A percentile compares a stretch with the other conserved stretches of the same genome.
phyloP scores from a whole-genome alignment of 2,888 invertebrate genomes.

The Hymenopus coronatus region DNA sequence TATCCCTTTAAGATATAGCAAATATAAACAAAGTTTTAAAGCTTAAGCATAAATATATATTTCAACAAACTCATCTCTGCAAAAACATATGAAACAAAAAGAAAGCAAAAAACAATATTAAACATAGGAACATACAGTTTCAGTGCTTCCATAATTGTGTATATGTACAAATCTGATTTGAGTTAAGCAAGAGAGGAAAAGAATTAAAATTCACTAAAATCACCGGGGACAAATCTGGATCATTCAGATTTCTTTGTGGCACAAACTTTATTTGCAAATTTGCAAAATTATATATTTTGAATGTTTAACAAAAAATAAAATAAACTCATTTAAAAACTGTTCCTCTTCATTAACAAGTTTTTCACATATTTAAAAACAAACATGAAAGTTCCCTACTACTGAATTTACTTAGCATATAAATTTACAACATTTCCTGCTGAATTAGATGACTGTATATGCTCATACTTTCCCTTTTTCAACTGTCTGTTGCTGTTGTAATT shows the following conservation, averaged over 20 bases:
- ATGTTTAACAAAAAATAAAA: neutral
- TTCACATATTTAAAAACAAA: neutral
- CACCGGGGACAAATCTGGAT: neutral
- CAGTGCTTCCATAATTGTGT: neutral
- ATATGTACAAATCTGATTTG: neutral
- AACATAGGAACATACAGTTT: neutral
- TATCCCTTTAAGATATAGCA: neutral
- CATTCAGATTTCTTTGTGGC: neutral
- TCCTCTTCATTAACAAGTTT: neutral
- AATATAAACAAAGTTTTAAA: neutral
- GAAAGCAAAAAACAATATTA: neutral
- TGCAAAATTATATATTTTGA: neutral
- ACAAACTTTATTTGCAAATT: neutral
- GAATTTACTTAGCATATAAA: neutral
- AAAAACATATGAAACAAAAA: neutral
- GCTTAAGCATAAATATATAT: neutral
- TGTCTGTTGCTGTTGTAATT: neutral
- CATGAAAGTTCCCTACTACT: neutral
- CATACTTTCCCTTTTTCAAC: conserved; percentile 1
- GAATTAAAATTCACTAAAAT: neutral
- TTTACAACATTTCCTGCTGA: neutral
- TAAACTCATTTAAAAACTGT: neutral
- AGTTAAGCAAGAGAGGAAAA: neutral
- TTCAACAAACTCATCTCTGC: neutral
- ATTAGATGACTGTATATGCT: neutral